Evolutionary conservation across 2,888 invertebrate genomes (phyloP), one percentile per base, ranked within the genome.

Genomic region (Euplagia quadripunctaria): DNA sequence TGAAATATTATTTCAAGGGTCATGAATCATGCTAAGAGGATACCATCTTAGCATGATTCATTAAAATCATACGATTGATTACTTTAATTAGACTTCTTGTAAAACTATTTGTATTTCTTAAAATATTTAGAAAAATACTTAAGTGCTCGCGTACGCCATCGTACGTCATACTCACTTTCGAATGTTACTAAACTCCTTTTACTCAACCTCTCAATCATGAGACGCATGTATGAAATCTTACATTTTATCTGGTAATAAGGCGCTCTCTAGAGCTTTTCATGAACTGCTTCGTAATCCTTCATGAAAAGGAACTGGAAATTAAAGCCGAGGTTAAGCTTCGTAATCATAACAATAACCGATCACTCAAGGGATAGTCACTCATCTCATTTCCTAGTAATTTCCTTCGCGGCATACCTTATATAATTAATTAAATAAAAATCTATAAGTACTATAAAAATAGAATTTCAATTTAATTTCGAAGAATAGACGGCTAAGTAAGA

Each of bases 401-500:
- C 14, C 14, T n/a, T 20, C 12, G 4, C 4, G 14, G 6, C 7
- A 14, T 31, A 31, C 14, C 31, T 61, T 31, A 14, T 6, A 31
- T 31, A 61, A 61, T 31, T 31, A 61, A 61, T 31, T 31, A 31
- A 61, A 61, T 61, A 20, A 61, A 20, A 61, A 31, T 31, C 61
- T 61, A 61, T 61, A 1, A 6, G 0, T 14, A 12, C 43, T 46
- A 46, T 4, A 31, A 61, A 31, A 66, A 51, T 66, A 17, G 49
- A 31, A 66, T 11, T 66, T 66, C 17, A 9, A 51, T 66, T 66
- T 12, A 51, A 52, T 51, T 72, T 72, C 20, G 11, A 46, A 42
- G 41, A 61, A 46, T 46, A 70, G 9, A 11, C 46, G 20, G n/a
- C 49, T 55, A 42, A 68, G 52, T 55, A 52, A 55, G 42, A 68